phyloP scores from a whole-genome alignment of 2,113 vertebrate genomes.

The Lutjanus erythropterus region DNA sequence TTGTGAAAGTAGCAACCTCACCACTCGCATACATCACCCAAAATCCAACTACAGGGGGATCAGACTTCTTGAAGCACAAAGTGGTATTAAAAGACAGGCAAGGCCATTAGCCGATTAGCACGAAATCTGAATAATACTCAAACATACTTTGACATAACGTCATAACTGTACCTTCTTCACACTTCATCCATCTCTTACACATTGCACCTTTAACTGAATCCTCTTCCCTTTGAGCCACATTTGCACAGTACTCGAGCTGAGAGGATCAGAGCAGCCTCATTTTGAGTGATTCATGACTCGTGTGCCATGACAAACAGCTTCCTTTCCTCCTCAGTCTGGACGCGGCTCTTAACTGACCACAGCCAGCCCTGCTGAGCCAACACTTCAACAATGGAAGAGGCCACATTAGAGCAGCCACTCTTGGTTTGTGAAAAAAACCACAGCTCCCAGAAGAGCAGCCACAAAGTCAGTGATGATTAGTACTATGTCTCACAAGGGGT shows the following conservation, averaged over 20 bases:
- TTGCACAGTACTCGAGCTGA: neutral
- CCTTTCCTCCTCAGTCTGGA: slow-evolving; percentile 44
- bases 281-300: slow-evolving; percentile 56
- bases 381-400: slow-evolving; percentile 64
- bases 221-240: slow-evolving; percentile 5
- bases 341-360: slow-evolving; percentile 57
- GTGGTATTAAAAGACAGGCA: no score
- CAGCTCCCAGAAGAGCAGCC: slow-evolving; percentile 67
- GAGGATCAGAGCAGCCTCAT: slow-evolving; percentile 25
- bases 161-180: no score
- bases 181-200: no score
- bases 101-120: no score
- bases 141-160: no score
- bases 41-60: no score
- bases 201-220: no score
- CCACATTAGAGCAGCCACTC: slow-evolving; percentile 68
- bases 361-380: slow-evolving; percentile 61
- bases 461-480: slow-evolving; percentile 73
- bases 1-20: no score
- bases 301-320: slow-evolving; percentile 64
- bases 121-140: no score
- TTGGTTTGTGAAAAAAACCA: slow-evolving; percentile 74
- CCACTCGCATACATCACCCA: no score
- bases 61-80: no score
- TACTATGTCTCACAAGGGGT: slow-evolving; percentile 40